Percentiles rank a stretch among this genome's conserved stretches.
Conservation (phyloP, 2,113 vertebrate genomes). For the Leucoraja erinaceus region DNA sequence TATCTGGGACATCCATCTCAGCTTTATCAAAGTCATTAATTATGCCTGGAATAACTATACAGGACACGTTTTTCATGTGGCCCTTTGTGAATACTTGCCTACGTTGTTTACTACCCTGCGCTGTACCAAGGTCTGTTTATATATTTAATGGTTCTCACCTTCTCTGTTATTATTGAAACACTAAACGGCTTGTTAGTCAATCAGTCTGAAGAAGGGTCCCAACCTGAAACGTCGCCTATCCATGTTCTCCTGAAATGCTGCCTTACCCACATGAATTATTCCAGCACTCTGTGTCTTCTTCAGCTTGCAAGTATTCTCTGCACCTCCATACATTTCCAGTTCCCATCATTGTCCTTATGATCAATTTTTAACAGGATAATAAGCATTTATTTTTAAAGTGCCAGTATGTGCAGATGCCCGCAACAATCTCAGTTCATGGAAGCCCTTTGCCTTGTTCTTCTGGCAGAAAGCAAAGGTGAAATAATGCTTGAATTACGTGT, state of each 20-base stretch:
- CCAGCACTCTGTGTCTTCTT: too few relatives aligned
- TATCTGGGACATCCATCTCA: not conserved
- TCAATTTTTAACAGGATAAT: not conserved
- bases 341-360: not conserved
- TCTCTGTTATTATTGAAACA: not conserved
- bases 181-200: not conserved
- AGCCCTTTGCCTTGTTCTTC: not conserved
- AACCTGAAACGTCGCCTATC: too few relatives aligned
- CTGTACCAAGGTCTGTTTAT: not conserved
- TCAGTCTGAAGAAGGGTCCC: too few relatives aligned
- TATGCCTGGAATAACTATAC: not conserved
- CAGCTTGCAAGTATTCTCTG: not conserved
- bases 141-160: not conserved
- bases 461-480: not conserved
- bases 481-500: not conserved
- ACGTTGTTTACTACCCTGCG: not conserved
- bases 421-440: not conserved
- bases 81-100: not conserved
- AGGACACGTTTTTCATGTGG: not conserved
- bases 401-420: not conserved
- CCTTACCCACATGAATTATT: too few relatives aligned
- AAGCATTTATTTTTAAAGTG: too few relatives aligned
- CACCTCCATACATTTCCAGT: not conserved
- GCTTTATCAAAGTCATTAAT: constrained; percentile 25
- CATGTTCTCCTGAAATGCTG: too few relatives aligned